phyloP scores from a whole-genome alignment of 2,888 invertebrate species.

The Meganola albula region DNA sequence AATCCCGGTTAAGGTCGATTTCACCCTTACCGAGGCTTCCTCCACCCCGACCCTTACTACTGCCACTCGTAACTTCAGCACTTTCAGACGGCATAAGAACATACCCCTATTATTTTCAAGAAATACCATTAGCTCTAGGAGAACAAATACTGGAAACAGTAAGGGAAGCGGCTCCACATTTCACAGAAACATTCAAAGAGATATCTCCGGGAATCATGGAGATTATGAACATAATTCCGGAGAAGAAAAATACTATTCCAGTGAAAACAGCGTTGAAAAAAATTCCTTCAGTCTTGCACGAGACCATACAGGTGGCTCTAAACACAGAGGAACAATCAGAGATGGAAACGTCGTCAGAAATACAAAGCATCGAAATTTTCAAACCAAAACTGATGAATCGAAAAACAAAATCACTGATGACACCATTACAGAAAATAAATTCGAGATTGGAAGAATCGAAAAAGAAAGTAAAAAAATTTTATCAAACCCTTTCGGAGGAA shows the following conservation, averaged over 20 bases:
- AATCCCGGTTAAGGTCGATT: slow-evolving; percentile 39
- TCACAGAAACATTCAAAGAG: slow-evolving; percentile 63
- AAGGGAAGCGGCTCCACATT: slow-evolving; percentile 65
- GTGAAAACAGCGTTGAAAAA: slow-evolving; percentile 57
- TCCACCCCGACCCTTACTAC: slow-evolving; percentile 55
- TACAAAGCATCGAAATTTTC: slow-evolving; percentile 29
- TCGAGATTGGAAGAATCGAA: slow-evolving; percentile 56
- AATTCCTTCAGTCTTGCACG: slow-evolving; percentile 62
- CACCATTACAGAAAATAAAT: slow-evolving; percentile 45
- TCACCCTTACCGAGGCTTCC: slow-evolving; percentile 44
- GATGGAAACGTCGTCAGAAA: slow-evolving; percentile 37
- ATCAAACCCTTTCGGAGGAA: slow-evolving; percentile 57
- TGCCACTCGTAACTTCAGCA: slow-evolving; percentile 62
- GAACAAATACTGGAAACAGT: slow-evolving; percentile 68
- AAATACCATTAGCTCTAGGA: slow-evolving; percentile 66
- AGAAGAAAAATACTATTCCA: slow-evolving; percentile 45
- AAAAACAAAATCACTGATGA: slow-evolving; percentile 34
- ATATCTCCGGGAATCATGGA: slow-evolving; percentile 69
- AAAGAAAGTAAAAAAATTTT: slow-evolving; percentile 54
- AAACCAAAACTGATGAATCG: slow-evolving; percentile 23
- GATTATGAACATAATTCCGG: slow-evolving; percentile 62
- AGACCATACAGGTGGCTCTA: slow-evolving; percentile 59
- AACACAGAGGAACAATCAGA: slow-evolving; percentile 42
- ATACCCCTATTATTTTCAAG: slow-evolving; percentile 69
- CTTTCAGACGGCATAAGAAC: slow-evolving; percentile 66